These are phyloP conservation scores for Lates calcarifer DNA, from an alignment of 2,113 vertebrate species.

Conservation along the genomic window DNA sequence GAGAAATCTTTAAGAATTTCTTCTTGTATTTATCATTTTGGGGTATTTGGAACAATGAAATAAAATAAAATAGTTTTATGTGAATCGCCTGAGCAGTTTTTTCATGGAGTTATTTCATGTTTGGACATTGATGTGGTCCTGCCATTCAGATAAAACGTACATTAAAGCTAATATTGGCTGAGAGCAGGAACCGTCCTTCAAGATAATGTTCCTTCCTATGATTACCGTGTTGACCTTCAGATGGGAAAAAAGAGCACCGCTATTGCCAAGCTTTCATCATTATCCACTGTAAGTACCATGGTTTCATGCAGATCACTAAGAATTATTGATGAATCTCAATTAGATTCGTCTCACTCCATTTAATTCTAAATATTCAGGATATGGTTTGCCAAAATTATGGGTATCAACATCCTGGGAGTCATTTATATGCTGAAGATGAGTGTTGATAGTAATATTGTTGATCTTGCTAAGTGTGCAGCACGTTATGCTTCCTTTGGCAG, in stretches of 20 bases:
- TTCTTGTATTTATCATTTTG: neutral
- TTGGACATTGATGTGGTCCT: constrained; percentile 26
- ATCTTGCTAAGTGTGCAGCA: constrained; percentile 65
- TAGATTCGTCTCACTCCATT: constrained; percentile 72
- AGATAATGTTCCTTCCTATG: constrained; percentile 60
- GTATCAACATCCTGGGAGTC: constrained; percentile 66
- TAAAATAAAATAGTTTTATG: neutral
- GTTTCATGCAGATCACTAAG: constrained; percentile 67
- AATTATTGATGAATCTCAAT: constrained; percentile 77
- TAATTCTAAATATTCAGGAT: constrained; percentile 66
- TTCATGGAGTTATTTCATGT: constrained; percentile 7
- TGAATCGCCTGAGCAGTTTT: neutral
- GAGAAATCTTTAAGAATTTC: neutral
- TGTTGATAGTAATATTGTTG: constrained; percentile 61
- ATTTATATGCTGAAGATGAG: constrained; percentile 50
- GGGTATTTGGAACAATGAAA: neutral
- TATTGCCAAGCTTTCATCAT: constrained; percentile 67
- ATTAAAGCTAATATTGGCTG: constrained; percentile 56
- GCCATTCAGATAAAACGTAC: constrained; percentile 49
- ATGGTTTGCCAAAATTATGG: constrained; percentile 61
- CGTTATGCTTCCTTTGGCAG: constrained; percentile 56
- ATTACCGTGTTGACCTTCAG: constrained; percentile 74
- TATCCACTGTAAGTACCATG: constrained; percentile 59
- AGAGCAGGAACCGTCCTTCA: constrained; percentile 54
- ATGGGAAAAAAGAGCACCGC: constrained; percentile 30